Evolutionary conservation across 2,888 invertebrate species (phyloP), one percentile per base, ranked within the genome.

Genomic region (Eretmocerus hayati): DNA sequence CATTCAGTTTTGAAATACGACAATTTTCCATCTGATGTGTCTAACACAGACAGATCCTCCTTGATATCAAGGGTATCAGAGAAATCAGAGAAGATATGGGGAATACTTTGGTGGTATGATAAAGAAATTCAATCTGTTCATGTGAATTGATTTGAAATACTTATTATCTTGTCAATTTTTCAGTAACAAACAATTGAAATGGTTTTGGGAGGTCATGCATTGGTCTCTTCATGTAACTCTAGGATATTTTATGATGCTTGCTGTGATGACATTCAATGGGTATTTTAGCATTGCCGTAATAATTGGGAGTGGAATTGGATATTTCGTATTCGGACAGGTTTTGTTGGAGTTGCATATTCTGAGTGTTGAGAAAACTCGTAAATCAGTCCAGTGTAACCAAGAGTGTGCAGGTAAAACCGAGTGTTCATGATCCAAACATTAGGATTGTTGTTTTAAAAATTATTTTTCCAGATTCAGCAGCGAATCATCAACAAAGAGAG

Each of bases 211-310:
- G 69, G 71, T 78, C 31, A 48, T 70, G 37, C 73, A 79, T 56
- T 79, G 78, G 74, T 65, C 75, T 55, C 47, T 72, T 37, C 80
- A 81, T 63, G 80, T 78, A 60, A 72, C 76, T 53, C 73, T 84
- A 39, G 83, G 84, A 21, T 85, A 85, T 69, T 65, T 85, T 43
- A 73, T 86, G 21, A 86, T 86, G 85, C 66, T 86, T 55, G 77
- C 79, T 21, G 81, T 85, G n/a, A 86, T 86, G 86, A 67, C 81
- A 13, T 86, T 80, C 71, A 85, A 85, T 70, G 81, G 77, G 21
- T 84, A 84, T 61, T 70, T 86, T 46, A 74, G 80, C 51, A 72
- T 84, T 41, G 77, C 84, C 11, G 77, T 84, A 42, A 74, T 81
- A 4, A 69, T 82, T 46, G 85, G 85, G 19, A 81, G 81, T 66